Evolutionary conservation across 2,888 invertebrate genomes (phyloP), one percentile per base, ranked within the genome.

Genomic region (Meloe dianella): DNA sequence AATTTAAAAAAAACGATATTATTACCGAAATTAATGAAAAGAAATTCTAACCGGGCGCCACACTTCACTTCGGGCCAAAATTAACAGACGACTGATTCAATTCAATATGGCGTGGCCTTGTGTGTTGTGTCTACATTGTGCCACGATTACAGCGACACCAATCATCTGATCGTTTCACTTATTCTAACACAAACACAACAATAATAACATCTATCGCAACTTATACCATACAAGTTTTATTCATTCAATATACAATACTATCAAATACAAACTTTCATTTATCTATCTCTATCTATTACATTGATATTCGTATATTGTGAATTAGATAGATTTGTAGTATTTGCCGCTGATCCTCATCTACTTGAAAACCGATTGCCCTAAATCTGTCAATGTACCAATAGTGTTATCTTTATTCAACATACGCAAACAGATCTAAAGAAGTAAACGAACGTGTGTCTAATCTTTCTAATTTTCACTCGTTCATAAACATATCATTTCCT

Each of bases 81-180:
- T 86, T 85, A 86, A 86, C 85, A 85, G 81, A 83, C 82, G 81
- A 86, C 86, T 85, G 86, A 86, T 86, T 86, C 86, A 86, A 86
- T 84, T 84, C 85, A 85, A 85, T 85, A 87, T 87, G 87, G 87
- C 86, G 85, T 82, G 85, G 84, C 85, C 86, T 86, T 85, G 84
- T 85, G 84, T 85, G 82, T 83, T 82, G 78, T 80, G 79, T 79
- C 80, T 80, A 74, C 74, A 74, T 65, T 72, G 69, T 67, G 61
- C 68, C 73, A 75, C 73, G 71, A 73, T 74, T 71, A 73, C 72
- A 70, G 67, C 70, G 71, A 75, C 76, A 76, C 61, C 38, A 54
- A 57, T 30, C 57, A 51, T 56, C 35, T 56, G 60, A 61, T 68
- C 69, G 61, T 30, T 63, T 63, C 61, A 57, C 70, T 65, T 65